These are phyloP conservation scores for Montipora sp. DNA, from an alignment of 64 coral and sea anemone species.

Conservation along the genomic window DNA sequence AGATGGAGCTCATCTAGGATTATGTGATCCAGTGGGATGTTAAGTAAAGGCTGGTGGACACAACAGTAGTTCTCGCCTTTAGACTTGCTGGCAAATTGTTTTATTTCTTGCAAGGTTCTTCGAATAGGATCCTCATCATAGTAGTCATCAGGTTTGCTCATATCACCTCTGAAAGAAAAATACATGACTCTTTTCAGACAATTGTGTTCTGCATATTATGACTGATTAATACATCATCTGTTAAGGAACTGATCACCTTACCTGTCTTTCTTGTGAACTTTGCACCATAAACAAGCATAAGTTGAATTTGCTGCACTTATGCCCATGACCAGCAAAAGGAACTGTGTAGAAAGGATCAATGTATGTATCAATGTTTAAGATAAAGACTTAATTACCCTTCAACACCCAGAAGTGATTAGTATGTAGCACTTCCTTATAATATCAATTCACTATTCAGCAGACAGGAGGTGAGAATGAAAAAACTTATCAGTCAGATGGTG, in stretches of 20 bases:
- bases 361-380: background rate
- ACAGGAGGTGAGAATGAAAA: too few relatives aligned
- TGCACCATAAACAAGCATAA: background rate
- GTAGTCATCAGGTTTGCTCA: background rate
- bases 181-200: too few relatives aligned
- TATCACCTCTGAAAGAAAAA: background rate
- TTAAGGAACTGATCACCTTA: background rate
- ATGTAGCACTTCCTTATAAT: too few relatives aligned
- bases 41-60: too few relatives aligned
- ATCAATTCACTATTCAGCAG: too few relatives aligned
- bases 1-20: too few relatives aligned
- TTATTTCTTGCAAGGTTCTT: background rate
- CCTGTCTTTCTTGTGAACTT: constrained; percentile 8
- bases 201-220: too few relatives aligned
- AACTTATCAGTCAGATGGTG: too few relatives aligned
- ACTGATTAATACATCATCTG: too few relatives aligned
- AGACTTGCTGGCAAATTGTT: background rate
- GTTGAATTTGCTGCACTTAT: background rate
- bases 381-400: too few relatives aligned
- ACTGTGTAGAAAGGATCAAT: background rate
- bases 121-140: background rate
- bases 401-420: too few relatives aligned
- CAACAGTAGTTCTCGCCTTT: background rate
- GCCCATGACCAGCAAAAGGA: background rate
- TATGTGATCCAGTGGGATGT: too few relatives aligned